A percentile compares a stretch with the other conserved stretches of the same genome.
These are phyloP conservation scores for Eciton burchellii DNA, from an alignment of 1,140 invertebrate species.

Conservation along the genomic window DNA sequence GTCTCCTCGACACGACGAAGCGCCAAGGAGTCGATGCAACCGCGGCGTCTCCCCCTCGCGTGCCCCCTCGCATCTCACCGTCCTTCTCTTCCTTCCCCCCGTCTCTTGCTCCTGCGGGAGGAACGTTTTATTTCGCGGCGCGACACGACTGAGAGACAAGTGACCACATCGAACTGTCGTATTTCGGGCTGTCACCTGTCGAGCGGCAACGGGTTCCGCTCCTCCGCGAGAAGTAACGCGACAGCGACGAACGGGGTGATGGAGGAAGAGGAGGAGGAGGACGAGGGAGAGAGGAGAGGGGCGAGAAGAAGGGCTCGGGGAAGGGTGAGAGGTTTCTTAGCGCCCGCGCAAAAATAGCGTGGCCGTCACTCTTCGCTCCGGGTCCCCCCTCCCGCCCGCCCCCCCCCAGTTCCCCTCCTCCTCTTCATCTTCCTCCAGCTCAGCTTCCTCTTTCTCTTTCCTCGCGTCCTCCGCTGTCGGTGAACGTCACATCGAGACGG, in stretches of 20 bases:
- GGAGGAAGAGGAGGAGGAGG: constrained; percentile 29
- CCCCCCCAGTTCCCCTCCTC: neutral
- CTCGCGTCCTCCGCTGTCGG: constrained; percentile 34
- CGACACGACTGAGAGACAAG: constrained; percentile 79
- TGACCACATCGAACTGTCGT: constrained; percentile 83
- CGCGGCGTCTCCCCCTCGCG: constrained; percentile 27
- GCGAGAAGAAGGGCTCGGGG: no score
- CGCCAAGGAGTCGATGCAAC: constrained; percentile 52
- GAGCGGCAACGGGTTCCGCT: constrained; percentile 59
- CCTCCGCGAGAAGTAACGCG: constrained; percentile 57
- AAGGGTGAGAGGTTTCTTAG: constrained; percentile 60
- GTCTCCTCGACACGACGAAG: constrained; percentile 61
- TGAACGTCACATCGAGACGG: constrained; percentile 25
- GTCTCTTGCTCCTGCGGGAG: constrained; percentile 12
- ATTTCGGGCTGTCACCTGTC: constrained; percentile 82
- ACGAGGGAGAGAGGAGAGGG: constrained; percentile 67
- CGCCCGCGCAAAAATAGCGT: constrained; percentile 68
- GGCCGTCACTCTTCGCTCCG: constrained; percentile 33
- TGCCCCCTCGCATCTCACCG: neutral
- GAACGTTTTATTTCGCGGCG: constrained; percentile 80
- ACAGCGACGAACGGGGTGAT: constrained; percentile 38
- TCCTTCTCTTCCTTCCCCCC: constrained; percentile 18
- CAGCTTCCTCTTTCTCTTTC: constrained; percentile 24
- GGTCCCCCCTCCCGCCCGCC: no score
- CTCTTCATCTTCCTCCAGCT: neutral